phyloP scores from a whole-genome alignment of 1,140 invertebrate species.

The Bombus ignitus region DNA sequence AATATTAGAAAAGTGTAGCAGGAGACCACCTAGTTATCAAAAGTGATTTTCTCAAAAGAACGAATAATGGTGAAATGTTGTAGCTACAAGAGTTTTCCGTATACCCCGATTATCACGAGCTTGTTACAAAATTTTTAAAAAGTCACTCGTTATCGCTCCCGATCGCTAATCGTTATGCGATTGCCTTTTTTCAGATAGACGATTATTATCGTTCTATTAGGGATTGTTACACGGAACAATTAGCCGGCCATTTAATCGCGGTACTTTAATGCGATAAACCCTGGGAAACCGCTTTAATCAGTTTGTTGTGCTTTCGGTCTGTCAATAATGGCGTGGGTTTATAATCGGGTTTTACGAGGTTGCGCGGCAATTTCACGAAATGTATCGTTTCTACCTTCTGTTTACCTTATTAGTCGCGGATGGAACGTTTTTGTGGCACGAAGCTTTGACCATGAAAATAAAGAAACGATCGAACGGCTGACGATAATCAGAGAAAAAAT shows the following conservation, averaged over 20 bases:
- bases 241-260: not conserved
- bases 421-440: fast-evolving
- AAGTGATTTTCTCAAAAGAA: not conserved
- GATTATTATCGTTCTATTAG: not conserved
- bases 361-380: not conserved
- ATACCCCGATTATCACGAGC: not conserved
- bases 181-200: not conserved
- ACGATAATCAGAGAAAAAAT: not conserved
- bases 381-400: not conserved
- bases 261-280: not conserved
- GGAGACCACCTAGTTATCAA: fast-evolving
- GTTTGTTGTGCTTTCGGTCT: not conserved
- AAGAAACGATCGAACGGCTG: no score
- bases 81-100: no score
- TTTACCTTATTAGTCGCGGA: not conserved
- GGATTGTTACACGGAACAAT: not conserved
- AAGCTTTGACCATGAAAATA: not conserved
- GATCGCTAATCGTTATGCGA: not conserved
- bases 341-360: not conserved
- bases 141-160: not conserved
- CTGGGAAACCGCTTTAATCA: not conserved
- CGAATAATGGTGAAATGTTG: no score
- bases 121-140: not conserved
- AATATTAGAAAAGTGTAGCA: not conserved
- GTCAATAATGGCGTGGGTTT: not conserved